These are phyloP conservation scores for Macquaria ambigua DNA, from an alignment of 2,113 vertebrate genomes.

Conservation along the genomic window DNA sequence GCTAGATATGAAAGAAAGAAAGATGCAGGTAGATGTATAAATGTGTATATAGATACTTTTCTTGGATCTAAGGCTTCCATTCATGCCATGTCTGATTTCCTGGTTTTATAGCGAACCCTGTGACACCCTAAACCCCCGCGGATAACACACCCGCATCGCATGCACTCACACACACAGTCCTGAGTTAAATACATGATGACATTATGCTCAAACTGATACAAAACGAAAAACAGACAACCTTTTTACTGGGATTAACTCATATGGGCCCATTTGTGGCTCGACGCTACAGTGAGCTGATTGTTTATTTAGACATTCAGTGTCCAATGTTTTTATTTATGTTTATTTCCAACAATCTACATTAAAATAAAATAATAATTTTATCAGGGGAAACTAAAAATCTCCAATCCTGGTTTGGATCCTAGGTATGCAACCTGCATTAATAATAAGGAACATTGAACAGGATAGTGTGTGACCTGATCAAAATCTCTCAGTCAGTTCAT, in stretches of 20 bases:
- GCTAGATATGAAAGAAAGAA: constrained; percentile 22
- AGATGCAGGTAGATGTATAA: neutral
- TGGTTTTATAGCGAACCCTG: neutral
- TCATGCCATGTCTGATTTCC: neutral
- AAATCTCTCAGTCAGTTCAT: no score
- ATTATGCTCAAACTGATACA: neutral
- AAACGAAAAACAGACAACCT: neutral
- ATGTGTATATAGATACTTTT: neutral
- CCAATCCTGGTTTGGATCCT: neutral
- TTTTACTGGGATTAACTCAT: neutral
- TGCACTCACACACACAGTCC: neutral
- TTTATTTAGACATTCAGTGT: neutral
- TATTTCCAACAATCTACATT: neutral
- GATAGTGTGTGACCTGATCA: no score
- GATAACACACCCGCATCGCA: neutral
- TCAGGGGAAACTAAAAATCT: neutral
- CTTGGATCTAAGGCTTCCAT: neutral
- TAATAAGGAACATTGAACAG: neutral
- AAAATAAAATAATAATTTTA: neutral
- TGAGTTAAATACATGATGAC: neutral
- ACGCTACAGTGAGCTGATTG: neutral
- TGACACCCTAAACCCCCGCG: neutral
- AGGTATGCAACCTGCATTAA: neutral
- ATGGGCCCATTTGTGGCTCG: neutral
- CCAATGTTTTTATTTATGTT: neutral